Evolutionary conservation across 2,113 vertebrate genomes (phyloP), one percentile per base, ranked within the genome.

Genomic region (Lagenorhynchus albirostris): DNA sequence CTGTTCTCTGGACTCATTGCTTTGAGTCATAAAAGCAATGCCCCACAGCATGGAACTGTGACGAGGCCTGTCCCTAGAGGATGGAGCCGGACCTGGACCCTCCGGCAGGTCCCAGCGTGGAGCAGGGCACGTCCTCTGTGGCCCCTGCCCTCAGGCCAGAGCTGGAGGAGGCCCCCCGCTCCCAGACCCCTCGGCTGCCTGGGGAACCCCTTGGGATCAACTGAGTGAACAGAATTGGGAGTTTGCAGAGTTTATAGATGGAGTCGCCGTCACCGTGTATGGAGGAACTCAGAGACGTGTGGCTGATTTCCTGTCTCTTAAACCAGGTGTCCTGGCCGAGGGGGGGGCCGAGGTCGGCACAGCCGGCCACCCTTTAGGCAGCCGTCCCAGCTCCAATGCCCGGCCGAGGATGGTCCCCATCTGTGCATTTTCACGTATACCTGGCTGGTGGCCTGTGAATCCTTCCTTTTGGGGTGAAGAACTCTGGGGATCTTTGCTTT

Each of bases 341-440:
- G 33, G 20, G 20, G 20, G 20, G 20, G 31, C 38, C 23, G 33
- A 18, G 2, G 38, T 44, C 3, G 2, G 23, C 18, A 58, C 4
- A 60, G n/a, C 4, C 44, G 92, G 62, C 21, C 53, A 58, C 68
- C 70, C 38, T 80, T 62, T 33, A 1, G 2, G 2, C 26, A 1
- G 0, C 23, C 20, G 23, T 50, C 3, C 25, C 36, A 11, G 31
- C 31, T 10, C 73, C 0, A 0, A 47, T 41, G 73, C 65, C 65
- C 60, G 63, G 63, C 17, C 2, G 1, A 31, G 44, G 29, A 50
- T 3, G 67, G 73, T 9, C 44, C 20, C 33, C 29, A 41, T 55
- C 47, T 67, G 50, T 65, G 38, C 25, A 10, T 62, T 70, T 38
- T 68, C 60, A 50, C 6, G 0, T 88, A 36, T 50, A 70, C 26